These are phyloP conservation scores for Todiramphus chloris DNA, from an alignment of 2,113 vertebrate genomes.

Conservation along the genomic window DNA sequence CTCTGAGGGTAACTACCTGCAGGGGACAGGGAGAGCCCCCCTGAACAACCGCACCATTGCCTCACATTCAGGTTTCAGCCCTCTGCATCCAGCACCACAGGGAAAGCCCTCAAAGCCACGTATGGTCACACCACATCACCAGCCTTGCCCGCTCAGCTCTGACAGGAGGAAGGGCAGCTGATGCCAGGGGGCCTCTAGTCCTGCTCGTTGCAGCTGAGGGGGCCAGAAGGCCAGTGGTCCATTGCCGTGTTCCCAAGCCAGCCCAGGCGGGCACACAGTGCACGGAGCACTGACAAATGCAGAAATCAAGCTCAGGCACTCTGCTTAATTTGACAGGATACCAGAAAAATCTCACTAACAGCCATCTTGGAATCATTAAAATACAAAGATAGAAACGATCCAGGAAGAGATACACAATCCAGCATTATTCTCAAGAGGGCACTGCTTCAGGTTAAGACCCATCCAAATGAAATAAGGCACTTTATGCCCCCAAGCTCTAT, in stretches of 20 bases:
- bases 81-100: fast-evolving
- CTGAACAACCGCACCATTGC: fast-evolving
- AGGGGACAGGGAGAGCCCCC: neutral
- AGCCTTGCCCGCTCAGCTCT: neutral
- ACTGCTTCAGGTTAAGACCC: slow-evolving; percentile 13
- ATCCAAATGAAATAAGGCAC: slow-evolving; percentile 43
- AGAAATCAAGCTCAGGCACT: neutral
- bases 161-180: neutral
- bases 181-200: neutral
- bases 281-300: neutral
- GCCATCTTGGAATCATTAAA: neutral
- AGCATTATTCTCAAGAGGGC: neutral
- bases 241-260: neutral
- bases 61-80: neutral
- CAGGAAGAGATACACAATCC: slow-evolving; percentile 7
- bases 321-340: slow-evolving; percentile 13
- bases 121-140: neutral
- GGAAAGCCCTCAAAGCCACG: neutral
- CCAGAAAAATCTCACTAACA: slow-evolving; percentile 24
- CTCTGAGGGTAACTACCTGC: neutral
- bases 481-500: slow-evolving; percentile 21
- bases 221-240: neutral
- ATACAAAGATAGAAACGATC: slow-evolving; percentile 39
- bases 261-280: fast-evolving
- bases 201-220: neutral